Percentiles rank a stretch among this genome's conserved stretches.
These are phyloP conservation scores for Micronycteris hirsuta DNA, from an alignment of 2,113 vertebrate species.

Conservation along the genomic window DNA sequence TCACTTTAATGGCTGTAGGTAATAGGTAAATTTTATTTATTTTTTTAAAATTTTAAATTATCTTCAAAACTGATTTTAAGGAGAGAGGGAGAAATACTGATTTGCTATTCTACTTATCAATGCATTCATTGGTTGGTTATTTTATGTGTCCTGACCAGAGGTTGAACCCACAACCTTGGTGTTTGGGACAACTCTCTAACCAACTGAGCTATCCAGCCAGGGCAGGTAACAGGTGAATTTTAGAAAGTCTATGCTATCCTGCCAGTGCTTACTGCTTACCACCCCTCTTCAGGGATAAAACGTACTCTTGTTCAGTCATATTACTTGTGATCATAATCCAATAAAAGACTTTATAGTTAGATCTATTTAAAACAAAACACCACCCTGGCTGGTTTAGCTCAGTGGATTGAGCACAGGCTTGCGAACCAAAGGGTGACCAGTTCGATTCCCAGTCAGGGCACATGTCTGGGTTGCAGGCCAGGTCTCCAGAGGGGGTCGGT, in stretches of 20 bases:
- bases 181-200: not conserved
- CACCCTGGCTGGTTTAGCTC: not conserved
- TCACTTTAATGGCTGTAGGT: not conserved
- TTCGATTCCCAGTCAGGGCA: too few species aligned
- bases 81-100: not conserved
- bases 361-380: not conserved
- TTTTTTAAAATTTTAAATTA: not conserved
- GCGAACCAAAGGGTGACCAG: too few species aligned
- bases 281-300: not conserved
- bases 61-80: not conserved
- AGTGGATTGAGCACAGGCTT: too few species aligned
- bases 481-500: too few species aligned
- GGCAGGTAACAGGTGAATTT: not conserved
- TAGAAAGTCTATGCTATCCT: not conserved
- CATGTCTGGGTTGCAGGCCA: too few species aligned
- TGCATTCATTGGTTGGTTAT: not conserved
- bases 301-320: not conserved
- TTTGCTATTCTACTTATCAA: not conserved
- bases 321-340: not conserved
- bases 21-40: not conserved
- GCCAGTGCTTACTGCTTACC: not conserved
- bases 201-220: not conserved
- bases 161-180: not conserved
- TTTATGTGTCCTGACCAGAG: not conserved
- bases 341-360: not conserved